These are phyloP conservation scores for Elymnias hypermnestra DNA, from an alignment of 1,140 invertebrate genomes.

Conservation along the genomic window DNA sequence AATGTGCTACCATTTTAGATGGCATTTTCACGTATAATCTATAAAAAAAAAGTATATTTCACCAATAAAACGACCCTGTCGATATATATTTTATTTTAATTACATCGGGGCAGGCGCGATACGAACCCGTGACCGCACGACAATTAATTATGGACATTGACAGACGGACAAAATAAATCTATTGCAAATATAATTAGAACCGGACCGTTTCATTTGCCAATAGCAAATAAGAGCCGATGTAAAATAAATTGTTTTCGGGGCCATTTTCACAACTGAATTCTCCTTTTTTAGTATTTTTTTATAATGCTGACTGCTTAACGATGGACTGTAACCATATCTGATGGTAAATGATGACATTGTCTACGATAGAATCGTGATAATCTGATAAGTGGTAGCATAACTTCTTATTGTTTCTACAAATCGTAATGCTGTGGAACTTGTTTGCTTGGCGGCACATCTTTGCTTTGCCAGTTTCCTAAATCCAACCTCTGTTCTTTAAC, in stretches of 20 bases:
- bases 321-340: too few relatives aligned
- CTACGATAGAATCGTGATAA: too few relatives aligned
- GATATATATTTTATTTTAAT: conserved; percentile 14
- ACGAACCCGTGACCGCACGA: conserved; percentile 17
- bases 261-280: too few relatives aligned
- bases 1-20: too few relatives aligned
- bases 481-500: too few relatives aligned
- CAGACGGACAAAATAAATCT: conserved; percentile 23
- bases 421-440: not conserved
- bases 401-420: not conserved
- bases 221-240: not conserved
- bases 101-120: conserved; percentile 9
- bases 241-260: conserved; percentile 4
- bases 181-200: conserved; percentile 25
- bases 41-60: not conserved
- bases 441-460: too few relatives aligned
- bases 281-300: too few relatives aligned
- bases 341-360: too few relatives aligned
- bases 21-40: too few relatives aligned
- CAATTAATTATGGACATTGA: conserved; percentile 22
- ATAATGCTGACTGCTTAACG: too few relatives aligned
- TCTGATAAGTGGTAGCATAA: not conserved
- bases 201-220: conserved; percentile 14
- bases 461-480: too few relatives aligned
- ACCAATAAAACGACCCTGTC: not conserved